A percentile compares a stretch with the other conserved stretches of the same genome.
Conservation (phyloP, 2,113 vertebrate genomes). For the Oreochromis aureus region DNA sequence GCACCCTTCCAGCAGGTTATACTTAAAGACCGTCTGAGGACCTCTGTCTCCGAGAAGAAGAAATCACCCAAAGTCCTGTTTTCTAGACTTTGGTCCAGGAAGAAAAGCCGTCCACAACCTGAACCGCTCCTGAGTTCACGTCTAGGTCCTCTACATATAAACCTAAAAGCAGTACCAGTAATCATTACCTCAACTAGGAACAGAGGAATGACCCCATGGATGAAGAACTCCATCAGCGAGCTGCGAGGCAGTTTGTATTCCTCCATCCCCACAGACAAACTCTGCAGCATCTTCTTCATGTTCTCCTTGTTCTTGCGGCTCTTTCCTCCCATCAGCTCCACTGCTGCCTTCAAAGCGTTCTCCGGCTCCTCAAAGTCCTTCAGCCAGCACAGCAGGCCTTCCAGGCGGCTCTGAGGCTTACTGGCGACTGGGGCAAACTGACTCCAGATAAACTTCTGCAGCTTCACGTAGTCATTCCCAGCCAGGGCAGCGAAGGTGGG, state of each 20-base stretch:
- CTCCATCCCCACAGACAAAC: conserved; percentile 56
- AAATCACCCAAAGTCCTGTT: not conserved
- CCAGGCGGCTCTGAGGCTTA: conserved; percentile 13
- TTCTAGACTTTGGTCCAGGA: not conserved
- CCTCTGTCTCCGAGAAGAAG: not conserved
- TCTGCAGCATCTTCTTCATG: not conserved
- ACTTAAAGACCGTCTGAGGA: fast-evolving
- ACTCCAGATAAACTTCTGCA: conserved; percentile 20
- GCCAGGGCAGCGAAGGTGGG: conserved; percentile 80
- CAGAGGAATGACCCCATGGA: conserved; percentile 2
- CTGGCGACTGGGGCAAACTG: conserved; percentile 6
- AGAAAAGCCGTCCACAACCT: not conserved
- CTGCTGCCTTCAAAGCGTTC: conserved; percentile 62
- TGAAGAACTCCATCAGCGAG: conserved; percentile 73
- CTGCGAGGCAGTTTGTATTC: conserved; percentile 70
- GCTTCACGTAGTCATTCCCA: conserved; percentile 76
- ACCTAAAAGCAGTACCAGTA: not conserved
- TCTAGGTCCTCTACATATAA: not conserved
- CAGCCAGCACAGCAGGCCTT: conserved; percentile 78
- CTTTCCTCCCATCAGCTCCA: conserved; percentile 46
- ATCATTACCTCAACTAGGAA: not conserved
- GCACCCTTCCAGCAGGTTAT: not conserved
- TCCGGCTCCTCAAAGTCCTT: conserved; percentile 44
- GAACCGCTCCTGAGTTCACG: not conserved
- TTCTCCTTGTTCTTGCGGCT: not conserved